Percentiles rank a stretch among this genome's conserved stretches.
Evolutionary conservation across 2,888 invertebrate genomes (phyloP).

Genomic region (Anorthoa munda): DNA sequence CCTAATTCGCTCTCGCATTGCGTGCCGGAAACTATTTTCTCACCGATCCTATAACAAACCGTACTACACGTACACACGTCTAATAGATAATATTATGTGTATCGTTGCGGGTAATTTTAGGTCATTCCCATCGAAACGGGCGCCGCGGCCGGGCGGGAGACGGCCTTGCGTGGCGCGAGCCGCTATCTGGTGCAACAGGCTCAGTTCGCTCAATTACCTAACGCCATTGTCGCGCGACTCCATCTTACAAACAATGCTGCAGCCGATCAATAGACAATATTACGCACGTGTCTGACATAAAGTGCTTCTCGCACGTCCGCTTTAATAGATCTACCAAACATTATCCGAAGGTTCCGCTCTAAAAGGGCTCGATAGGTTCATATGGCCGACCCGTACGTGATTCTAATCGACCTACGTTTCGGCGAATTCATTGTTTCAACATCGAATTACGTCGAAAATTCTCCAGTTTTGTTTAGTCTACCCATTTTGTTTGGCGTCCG

Average conservation of each 20-base stretch:
- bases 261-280: conserved; percentile 72
- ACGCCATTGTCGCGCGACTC: conserved; percentile 72
- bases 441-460: conserved; percentile 75
- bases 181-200: conserved; percentile 64
- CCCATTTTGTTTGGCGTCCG: conserved; percentile 66
- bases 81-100: conserved; percentile 75
- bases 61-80: conserved; percentile 67
- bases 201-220: conserved; percentile 76
- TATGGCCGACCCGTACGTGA: conserved; percentile 73
- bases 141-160: conserved; percentile 67
- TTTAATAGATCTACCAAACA: conserved; percentile 73
- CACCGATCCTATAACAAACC: conserved; percentile 70
- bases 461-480: conserved; percentile 79
- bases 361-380: conserved; percentile 73
- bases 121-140: conserved; percentile 82
- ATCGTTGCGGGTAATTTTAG: conserved; percentile 82
- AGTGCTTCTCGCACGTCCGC: conserved; percentile 62
- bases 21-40: conserved; percentile 74
- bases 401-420: conserved; percentile 68
- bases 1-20: conserved; percentile 65
- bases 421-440: conserved; percentile 78
- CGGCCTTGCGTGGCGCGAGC: conserved; percentile 78
- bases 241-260: conserved; percentile 72
- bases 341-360: conserved; percentile 75
- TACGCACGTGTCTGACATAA: conserved; percentile 74